Conservation (phyloP, 2,888 invertebrate genomes). For the Carterocephalus palaemon region DNA sequence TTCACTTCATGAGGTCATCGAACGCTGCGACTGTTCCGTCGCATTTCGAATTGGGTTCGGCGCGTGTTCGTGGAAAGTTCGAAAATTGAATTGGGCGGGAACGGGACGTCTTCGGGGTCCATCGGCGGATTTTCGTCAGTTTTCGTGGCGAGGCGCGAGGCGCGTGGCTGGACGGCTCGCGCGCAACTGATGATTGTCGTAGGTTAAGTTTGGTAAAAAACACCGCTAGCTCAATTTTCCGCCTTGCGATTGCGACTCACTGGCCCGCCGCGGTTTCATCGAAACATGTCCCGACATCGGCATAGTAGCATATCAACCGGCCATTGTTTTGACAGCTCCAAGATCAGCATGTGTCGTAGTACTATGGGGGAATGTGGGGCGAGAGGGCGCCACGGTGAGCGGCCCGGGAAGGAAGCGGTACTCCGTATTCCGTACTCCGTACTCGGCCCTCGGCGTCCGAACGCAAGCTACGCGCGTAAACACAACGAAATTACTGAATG, state of each 20-base stretch:
- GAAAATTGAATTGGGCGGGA: constrained; percentile 50
- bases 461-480: constrained; percentile 77
- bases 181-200: constrained; percentile 76
- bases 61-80: constrained; percentile 39
- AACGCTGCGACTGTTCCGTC: constrained; percentile 50
- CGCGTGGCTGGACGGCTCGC: constrained; percentile 69
- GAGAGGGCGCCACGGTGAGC: constrained; percentile 58
- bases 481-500: constrained; percentile 77
- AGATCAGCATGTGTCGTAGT: constrained; percentile 48
- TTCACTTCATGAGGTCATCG: constrained; percentile 64
- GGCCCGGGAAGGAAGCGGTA: constrained; percentile 44
- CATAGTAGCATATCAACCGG: constrained; percentile 33
- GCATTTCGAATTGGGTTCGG: constrained; percentile 53
- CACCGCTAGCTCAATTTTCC: constrained; percentile 73
- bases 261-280: constrained; percentile 52
- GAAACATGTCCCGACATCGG: constrained; percentile 48
- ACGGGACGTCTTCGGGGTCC: constrained; percentile 48
- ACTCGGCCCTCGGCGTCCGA: constrained; percentile 47
- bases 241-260: constrained; percentile 36
- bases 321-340: constrained; percentile 70
- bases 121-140: constrained; percentile 57
- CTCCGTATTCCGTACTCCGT: no score
- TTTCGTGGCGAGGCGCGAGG: constrained; percentile 54
- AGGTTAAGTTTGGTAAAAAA: constrained; percentile 73
- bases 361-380: constrained; percentile 40